Percentiles rank a stretch among this genome's conserved stretches.
Conservation (phyloP, 2,888 invertebrate genomes). For the Ceraclea dissimilis region DNA sequence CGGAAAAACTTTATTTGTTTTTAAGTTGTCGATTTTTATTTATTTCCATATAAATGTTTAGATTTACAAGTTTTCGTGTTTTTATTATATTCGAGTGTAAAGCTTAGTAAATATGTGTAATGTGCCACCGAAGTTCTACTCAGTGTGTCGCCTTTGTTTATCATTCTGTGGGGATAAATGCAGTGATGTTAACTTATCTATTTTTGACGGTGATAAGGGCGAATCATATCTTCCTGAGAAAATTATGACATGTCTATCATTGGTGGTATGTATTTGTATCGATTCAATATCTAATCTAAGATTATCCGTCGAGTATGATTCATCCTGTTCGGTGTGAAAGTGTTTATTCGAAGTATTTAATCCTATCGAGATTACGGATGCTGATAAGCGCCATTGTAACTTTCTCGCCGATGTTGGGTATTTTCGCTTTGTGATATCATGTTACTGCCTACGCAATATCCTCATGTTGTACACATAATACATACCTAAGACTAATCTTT, state of each 20-base stretch:
- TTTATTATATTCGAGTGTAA: slow-evolving; percentile 21
- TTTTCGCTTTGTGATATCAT: slow-evolving; percentile 55
- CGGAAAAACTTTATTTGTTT: slow-evolving; percentile 23
- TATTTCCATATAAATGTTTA: slow-evolving; percentile 20
- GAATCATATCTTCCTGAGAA: slow-evolving; percentile 60
- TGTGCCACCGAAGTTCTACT: slow-evolving; percentile 88
- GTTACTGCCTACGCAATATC: slow-evolving; percentile 49
- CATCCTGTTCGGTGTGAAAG: slow-evolving; percentile 49
- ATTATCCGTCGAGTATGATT: slow-evolving; percentile 29
- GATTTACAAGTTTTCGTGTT: slow-evolving; percentile 4
- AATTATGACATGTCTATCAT: slow-evolving; percentile 73
- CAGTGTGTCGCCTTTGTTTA: slow-evolving; percentile 91
- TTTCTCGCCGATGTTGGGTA: slow-evolving; percentile 54
- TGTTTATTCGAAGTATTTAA: slow-evolving; percentile 42
- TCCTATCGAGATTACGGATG: slow-evolving; percentile 32
- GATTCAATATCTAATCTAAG: slow-evolving; percentile 3
- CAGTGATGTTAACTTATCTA: slow-evolving; percentile 68
- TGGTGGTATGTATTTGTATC: slow-evolving; percentile 58
- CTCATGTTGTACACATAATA: slow-evolving; percentile 33
- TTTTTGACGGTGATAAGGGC: slow-evolving; percentile 68
- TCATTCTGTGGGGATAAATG: slow-evolving; percentile 63
- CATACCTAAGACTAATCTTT: slow-evolving; percentile 20
- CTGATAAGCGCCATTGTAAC: slow-evolving; percentile 53
- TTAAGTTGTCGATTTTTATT: slow-evolving; percentile 17
- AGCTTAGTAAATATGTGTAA: slow-evolving; percentile 75